Conservation (phyloP, 2,113 vertebrate genomes). For the Rhadina sibilatrix region DNA sequence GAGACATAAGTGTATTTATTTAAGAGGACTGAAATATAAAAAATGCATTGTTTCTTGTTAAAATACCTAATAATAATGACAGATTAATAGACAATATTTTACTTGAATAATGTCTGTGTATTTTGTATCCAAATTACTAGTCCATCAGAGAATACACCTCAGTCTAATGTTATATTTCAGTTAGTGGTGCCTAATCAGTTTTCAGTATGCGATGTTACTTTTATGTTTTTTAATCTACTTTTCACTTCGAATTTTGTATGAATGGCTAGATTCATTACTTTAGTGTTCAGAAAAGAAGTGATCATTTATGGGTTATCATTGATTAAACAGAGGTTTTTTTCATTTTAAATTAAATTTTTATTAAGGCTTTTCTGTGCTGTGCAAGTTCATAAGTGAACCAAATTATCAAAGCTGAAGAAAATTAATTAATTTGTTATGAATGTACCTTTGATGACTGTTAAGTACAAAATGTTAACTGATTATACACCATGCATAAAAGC, state of each 20-base stretch:
- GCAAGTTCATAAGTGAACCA: not conserved
- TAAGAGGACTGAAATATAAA: not conserved
- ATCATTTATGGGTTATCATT: not conserved
- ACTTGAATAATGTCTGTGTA: not conserved
- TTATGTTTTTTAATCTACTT: not conserved
- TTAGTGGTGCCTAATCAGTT: not conserved
- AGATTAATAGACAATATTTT: not conserved
- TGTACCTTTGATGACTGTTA: not conserved
- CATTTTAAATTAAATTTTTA: not conserved
- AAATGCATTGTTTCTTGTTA: not conserved
- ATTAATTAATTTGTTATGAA: not conserved
- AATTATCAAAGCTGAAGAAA: not conserved
- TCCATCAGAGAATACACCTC: not conserved
- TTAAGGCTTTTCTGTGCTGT: not conserved
- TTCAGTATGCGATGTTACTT: not conserved
- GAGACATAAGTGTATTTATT: not conserved
- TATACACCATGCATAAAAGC: not conserved
- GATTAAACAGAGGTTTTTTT: not conserved
- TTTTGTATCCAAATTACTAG: not conserved
- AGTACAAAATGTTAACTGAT: not conserved
- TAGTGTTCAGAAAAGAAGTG: not conserved
- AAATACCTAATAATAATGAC: not conserved
- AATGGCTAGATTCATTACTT: not conserved
- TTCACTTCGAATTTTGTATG: not conserved
- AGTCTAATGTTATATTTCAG: not conserved